phyloP scores from a whole-genome alignment of 2,888 invertebrate genomes.

The Biston betularia region DNA sequence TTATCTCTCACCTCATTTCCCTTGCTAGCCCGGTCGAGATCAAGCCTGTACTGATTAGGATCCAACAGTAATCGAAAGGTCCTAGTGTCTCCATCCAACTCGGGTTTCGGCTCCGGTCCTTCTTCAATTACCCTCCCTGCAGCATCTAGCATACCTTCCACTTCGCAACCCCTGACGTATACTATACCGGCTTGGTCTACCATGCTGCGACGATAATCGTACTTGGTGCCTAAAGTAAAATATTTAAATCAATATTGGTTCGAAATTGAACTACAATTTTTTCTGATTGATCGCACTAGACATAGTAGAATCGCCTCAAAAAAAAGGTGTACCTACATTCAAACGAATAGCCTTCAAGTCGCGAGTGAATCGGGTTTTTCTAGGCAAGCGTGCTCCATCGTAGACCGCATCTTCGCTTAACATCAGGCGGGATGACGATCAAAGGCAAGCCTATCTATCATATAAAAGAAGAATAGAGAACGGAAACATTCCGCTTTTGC shows the following conservation, averaged over 20 bases:
- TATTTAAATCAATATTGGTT: conserved; percentile 9
- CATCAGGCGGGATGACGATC: no score
- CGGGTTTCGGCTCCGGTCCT: conserved; percentile 95
- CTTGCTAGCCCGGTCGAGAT: conserved; percentile 94
- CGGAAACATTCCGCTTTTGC: no score
- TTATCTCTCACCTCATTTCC: conserved; percentile 89
- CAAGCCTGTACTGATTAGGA: conserved; percentile 97
- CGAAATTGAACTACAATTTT: not conserved
- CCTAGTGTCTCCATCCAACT: conserved; percentile 94
- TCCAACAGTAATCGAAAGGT: conserved; percentile 98
- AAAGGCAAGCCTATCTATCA: no score
- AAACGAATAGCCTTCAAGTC: no score
- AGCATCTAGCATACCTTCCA: conserved; percentile 98
- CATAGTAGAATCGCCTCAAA: not conserved
- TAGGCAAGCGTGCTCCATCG: no score
- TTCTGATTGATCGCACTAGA: not conserved
- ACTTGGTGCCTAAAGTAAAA: conserved; percentile 88
- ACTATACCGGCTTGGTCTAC: conserved; percentile 96
- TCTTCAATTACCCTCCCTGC: conserved; percentile 99
- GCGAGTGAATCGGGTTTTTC: no score
- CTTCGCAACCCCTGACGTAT: conserved; percentile 98
- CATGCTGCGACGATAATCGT: conserved; percentile 93
- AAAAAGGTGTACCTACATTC: not conserved
- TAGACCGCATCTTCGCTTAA: no score
- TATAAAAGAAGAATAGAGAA: no score